Evolutionary conservation across 2,888 invertebrate genomes (phyloP), one percentile per base, ranked within the genome.

Genomic region (Lasioglossum marginatum): DNA sequence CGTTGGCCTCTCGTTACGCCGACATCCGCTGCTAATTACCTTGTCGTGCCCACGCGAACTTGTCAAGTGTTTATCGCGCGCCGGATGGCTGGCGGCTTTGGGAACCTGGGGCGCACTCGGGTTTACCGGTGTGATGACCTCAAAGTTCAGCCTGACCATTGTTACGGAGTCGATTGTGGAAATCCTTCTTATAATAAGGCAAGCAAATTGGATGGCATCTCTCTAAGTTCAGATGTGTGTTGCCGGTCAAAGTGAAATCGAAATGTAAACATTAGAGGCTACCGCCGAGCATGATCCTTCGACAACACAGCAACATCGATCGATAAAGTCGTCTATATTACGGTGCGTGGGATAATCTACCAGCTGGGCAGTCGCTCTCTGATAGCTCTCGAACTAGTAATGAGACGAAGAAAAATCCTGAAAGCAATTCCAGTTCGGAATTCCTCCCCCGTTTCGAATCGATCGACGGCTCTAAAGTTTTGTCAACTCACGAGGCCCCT

Each of bases 391-490:
- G 16, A 63, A 16, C 16, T 63, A 8, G 45, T 34, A 68, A 80
- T 19, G 74, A 52, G 66, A 57, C 34, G 76, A 66, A 23, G 77
- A 68, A 72, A 78, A 83, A 87, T 77, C 70, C 71, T 63, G 27
- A 4, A 3, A 45, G 63, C 77, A 83, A 77, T 86, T 73, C 40
- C 52, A 43, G 2, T 23, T 4, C 16, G 63, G 70, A 75, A 78
- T 68, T 75, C 16, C 66, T 45, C 48, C 37, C 19, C 66, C n/a
- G 27, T 16, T 57, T 73, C 43, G 81, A 76, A 85, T 89, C 87
- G 85, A 85, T 82, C 57, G 88, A 43, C 52, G n/a, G 45, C 34
- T 37, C 66, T 68, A 82, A 83, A 85, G 79, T 87, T 87, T 87
- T 72, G 88, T 79, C 88, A 79, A 83, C 73, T 66, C 70, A 79